Percentiles rank a stretch among this genome's conserved stretches.
These are phyloP conservation scores for Tringa solitaria DNA, from an alignment of 2,113 vertebrate species.

Conservation along the genomic window DNA sequence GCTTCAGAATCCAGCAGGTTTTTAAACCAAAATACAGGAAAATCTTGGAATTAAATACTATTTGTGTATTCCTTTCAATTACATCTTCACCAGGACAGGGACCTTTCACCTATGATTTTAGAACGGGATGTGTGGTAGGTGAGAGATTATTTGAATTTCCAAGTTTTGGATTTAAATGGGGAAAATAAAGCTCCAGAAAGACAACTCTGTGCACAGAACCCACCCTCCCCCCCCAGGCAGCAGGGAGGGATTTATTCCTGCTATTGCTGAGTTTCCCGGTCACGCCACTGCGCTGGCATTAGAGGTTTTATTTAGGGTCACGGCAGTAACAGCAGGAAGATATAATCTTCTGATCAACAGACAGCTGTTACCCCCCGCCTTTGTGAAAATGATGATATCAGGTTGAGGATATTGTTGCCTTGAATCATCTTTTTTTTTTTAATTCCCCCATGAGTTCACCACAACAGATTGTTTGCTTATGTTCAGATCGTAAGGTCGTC, in stretches of 20 bases:
- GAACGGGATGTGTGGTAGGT: neutral
- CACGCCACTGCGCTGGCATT: neutral
- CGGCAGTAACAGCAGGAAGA: neutral
- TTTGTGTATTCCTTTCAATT: neutral
- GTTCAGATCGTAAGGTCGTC: neutral
- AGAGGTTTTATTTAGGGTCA: conserved; percentile 22
- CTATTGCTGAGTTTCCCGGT: accelerated
- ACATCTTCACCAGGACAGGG: neutral
- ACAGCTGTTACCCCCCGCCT: conserved; percentile 4
- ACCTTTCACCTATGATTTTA: neutral
- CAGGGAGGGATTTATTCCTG: neutral
- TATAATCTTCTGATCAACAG: neutral
- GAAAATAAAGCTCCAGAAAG: neutral
- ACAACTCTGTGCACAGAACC: neutral
- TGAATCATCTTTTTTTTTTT: conserved; percentile 22
- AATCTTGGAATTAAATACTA: neutral
- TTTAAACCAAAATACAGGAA: neutral
- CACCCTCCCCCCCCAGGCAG: neutral
- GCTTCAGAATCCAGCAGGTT: neutral
- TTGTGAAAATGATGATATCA: neutral
- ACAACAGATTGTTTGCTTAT: neutral
- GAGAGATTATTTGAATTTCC: neutral
- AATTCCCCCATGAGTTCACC: neutral
- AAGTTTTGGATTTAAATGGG: neutral
- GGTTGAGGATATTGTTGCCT: neutral